Conservation (phyloP, 2,888 invertebrate species). For the Polymixis lichenea region DNA sequence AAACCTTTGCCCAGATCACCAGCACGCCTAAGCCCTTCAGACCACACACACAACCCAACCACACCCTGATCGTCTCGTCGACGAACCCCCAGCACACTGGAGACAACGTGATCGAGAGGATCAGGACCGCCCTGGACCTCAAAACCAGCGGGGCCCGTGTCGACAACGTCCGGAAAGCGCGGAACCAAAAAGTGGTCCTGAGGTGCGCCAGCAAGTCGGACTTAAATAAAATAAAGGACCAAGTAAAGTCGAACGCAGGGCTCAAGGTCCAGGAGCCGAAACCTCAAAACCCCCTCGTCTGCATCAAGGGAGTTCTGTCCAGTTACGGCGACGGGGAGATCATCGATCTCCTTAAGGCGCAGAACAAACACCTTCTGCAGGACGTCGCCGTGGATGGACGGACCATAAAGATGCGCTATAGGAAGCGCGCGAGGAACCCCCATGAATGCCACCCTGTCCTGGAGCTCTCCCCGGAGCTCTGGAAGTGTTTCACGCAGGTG, state of each 20-base stretch:
- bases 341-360: neutral
- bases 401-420: neutral
- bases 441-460: neutral
- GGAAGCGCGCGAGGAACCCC: neutral
- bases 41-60: neutral
- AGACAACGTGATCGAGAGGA: no score
- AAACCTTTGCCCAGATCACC: slow-evolving; percentile 9
- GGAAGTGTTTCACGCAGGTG: neutral
- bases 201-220: neutral
- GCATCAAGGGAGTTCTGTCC: neutral
- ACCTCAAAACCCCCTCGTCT: neutral
- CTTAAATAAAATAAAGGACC: neutral
- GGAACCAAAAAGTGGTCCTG: no score
- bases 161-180: no score
- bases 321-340: neutral
- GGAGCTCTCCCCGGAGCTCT: neutral
- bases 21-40: neutral
- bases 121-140: neutral
- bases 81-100: no score
- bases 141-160: neutral
- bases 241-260: neutral
- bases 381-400: neutral
- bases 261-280: neutral
- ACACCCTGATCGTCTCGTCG: neutral
- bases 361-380: neutral